A percentile compares a stretch with the other conserved stretches of the same genome.
phyloP scores from a whole-genome alignment of 1,140 invertebrate species.

The Heliothis subflexa region DNA sequence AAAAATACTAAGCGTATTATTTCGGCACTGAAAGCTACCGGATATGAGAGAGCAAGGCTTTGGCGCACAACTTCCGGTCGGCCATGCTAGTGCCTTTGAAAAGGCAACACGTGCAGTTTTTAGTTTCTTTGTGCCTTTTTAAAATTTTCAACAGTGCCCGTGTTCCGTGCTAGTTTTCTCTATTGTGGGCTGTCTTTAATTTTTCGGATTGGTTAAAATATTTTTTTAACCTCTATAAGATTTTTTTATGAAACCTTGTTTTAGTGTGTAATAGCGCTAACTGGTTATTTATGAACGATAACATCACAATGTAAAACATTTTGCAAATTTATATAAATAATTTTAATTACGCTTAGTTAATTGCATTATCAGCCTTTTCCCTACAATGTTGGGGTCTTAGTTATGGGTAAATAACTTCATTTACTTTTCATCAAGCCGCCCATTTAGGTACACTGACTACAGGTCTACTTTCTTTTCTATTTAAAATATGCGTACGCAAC shows the following conservation, averaged over 20 bases:
- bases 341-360: no score
- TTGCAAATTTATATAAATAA: no score
- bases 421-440: not conserved
- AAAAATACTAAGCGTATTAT: constrained; percentile 51
- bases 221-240: not conserved
- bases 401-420: no score
- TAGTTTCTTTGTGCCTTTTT: constrained; percentile 66
- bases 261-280: not conserved
- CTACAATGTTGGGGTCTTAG: no score
- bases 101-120: constrained; percentile 64
- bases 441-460: not conserved
- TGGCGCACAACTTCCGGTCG: constrained; percentile 53
- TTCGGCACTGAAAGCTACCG: constrained; percentile 59
- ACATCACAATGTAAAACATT: no score
- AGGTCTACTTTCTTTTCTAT: not conserved
- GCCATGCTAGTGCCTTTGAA: constrained; percentile 54
- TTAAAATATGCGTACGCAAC: no score
- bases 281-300: no score
- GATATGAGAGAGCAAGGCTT: constrained; percentile 63
- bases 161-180: constrained; percentile 38
- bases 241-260: no score
- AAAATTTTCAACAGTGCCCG: constrained; percentile 54
- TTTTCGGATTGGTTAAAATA: constrained; percentile 10
- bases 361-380: no score
- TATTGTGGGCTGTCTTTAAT: constrained; percentile 21